Conservation (phyloP, 2,113 vertebrate genomes). For the Dendropsophus ebraccatus region DNA sequence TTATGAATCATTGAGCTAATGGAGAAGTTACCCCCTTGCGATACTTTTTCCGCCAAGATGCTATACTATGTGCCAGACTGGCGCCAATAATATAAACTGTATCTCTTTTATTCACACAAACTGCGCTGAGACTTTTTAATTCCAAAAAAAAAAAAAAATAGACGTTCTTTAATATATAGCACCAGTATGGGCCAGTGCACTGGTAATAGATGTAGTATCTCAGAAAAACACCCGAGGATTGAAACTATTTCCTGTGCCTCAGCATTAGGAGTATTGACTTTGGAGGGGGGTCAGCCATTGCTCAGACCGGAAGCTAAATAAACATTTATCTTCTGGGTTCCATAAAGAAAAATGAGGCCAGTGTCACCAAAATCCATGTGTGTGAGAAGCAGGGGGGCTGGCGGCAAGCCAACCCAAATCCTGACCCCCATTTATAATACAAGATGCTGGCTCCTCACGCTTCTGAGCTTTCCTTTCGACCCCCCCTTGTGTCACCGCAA, state of each 20-base stretch:
- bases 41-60: neutral
- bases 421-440: conserved; percentile 53
- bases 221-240: conserved; percentile 45
- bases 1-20: neutral
- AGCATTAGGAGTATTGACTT: conserved; percentile 56
- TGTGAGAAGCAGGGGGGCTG: conserved; percentile 50
- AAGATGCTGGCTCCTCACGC: conserved; percentile 39
- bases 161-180: neutral
- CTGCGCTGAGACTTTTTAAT: neutral
- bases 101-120: neutral
- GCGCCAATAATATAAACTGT: neutral
- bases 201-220: conserved; percentile 31
- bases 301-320: conserved; percentile 54
- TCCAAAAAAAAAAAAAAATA: neutral
- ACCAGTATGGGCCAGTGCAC: neutral
- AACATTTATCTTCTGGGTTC: conserved; percentile 58
- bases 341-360: conserved; percentile 55
- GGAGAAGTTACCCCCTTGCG: neutral
- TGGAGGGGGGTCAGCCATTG: conserved; percentile 47
- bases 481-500: conserved; percentile 49
- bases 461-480: conserved; percentile 1
- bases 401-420: conserved; percentile 40
- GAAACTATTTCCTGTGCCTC: conserved; percentile 56
- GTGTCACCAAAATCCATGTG: conserved; percentile 58
- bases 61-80: neutral